Base-by-base conservation (phyloP, 2,888 invertebrate species). In the Teleiodes luculella region DNA sequence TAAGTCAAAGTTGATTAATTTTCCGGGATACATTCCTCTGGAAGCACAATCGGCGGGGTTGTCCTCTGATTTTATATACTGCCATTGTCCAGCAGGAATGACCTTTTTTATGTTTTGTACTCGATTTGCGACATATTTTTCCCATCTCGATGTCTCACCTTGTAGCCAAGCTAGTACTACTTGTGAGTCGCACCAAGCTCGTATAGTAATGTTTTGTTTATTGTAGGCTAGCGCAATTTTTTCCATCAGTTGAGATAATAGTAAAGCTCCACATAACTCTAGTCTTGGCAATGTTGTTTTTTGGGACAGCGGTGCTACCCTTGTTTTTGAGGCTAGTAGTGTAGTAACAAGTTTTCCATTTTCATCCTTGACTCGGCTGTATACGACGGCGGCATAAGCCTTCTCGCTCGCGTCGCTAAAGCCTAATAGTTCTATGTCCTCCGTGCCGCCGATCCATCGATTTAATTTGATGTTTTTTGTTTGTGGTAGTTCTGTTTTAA, bases 321-420 rank as follows among this genome's bases (percentile, higher is more conserved):
- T 62, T 8, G 64, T 57, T 52, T 62, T 62, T 0, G 60, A 60
- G 6, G 57, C 49, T 2, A 65, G 18, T 18, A 63, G 28, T 0
- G 43, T 59, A 18, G 43, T 13, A 1, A 20, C 18, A 1, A 18
- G 14, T 1, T 49, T 18, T 1, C 52, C 58, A 5, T 48, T 14
- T 35, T 57, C 54, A 31, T 52, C 43, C 6, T 13, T 30, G 2
- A 31, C 37, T 14, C 49, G 48, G 1, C 43, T 41, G 35, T 61
- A 61, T 18, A 61, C 51, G 24, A 60, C 54, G 28, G 60, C 58
- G 1, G 61, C 53, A 47, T 60, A 61, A 1, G 59, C 60, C 18
- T 61, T 60, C 43, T 62, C 58, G 37, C 59, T 61, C 28, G 62
- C 61, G 41, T 64, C 63, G 18, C 59, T 58, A 33, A 61, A 66